phyloP scores from a whole-genome alignment of 1,140 invertebrate species.

The Pseudobourletiella spinata region DNA sequence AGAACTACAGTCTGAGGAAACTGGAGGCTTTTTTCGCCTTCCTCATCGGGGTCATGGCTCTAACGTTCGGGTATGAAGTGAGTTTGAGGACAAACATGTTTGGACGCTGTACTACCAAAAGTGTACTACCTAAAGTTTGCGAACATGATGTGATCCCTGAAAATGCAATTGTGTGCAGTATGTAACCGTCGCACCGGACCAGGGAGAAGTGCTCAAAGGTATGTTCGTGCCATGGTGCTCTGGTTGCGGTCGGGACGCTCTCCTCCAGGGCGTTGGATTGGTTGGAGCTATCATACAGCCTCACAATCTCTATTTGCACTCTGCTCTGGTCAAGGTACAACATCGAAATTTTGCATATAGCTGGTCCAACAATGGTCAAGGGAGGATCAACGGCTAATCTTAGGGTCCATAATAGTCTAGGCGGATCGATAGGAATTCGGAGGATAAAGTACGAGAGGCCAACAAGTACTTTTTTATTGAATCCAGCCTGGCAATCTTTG shows the following conservation, averaged over 20 bases:
- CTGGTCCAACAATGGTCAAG: too few species aligned
- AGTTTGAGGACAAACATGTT: too few species aligned
- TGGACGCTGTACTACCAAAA: background rate
- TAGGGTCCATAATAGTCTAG: constrained; percentile 60
- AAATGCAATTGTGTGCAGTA: too few species aligned
- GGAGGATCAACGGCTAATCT: too few species aligned
- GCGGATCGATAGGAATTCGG: constrained; percentile 64
- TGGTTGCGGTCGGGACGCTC: constrained; percentile 56
- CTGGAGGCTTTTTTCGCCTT: constrained; percentile 78
- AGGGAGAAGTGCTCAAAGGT: constrained; percentile 62
- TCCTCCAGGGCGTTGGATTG: constrained; percentile 77
- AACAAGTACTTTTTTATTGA: constrained; percentile 86
- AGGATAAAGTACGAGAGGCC: constrained; percentile 65
- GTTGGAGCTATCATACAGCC: constrained; percentile 92
- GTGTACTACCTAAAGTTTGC: background rate
- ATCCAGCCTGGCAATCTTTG: constrained; percentile 65
- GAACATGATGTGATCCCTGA: constrained; percentile 17
- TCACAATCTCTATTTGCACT: constrained; percentile 90
- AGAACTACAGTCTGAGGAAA: constrained; percentile 84
- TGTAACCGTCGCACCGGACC: constrained; percentile 60
- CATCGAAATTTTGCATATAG: too few species aligned
- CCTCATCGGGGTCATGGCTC: constrained; percentile 74
- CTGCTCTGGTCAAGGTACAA: constrained; percentile 82
- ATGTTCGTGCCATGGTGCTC: constrained; percentile 73
- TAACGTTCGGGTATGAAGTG: constrained; percentile 87